phyloP scores from a whole-genome alignment of 2,113 vertebrate species.

The Macquaria ambigua region DNA sequence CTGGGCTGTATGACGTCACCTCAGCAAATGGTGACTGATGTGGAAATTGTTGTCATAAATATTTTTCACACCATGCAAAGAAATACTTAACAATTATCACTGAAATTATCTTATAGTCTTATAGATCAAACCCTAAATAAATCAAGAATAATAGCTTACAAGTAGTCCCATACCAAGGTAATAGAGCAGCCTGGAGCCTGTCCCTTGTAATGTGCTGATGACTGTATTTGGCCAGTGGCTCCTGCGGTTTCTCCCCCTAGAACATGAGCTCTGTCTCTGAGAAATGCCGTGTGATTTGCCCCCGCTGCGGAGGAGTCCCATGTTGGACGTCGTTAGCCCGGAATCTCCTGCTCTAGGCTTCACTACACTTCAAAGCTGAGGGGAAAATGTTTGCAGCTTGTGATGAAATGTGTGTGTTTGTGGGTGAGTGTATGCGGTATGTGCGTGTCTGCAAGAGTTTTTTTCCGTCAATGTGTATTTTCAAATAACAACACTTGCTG shows the following conservation, averaged over 20 bases:
- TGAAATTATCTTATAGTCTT: neutral
- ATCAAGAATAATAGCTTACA: slow-evolving; percentile 48
- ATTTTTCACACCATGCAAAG: slow-evolving; percentile 22
- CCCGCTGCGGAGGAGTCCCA: slow-evolving; percentile 62
- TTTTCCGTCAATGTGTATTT: slow-evolving; percentile 49
- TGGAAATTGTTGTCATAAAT: neutral
- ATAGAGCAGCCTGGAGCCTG: slow-evolving; percentile 32
- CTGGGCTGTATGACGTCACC: slow-evolving; percentile 21
- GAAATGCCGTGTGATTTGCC: slow-evolving; percentile 53
- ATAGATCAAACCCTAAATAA: slow-evolving; percentile 11
- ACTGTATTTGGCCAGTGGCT: slow-evolving; percentile 69
- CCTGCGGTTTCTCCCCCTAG: slow-evolving; percentile 74
- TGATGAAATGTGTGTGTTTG: slow-evolving; percentile 56
- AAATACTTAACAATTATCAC: slow-evolving; percentile 9
- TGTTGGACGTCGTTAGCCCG: slow-evolving; percentile 60
- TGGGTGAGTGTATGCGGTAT: slow-evolving; percentile 31
- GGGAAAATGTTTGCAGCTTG: slow-evolving; percentile 63
- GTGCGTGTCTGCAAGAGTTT: slow-evolving; percentile 41
- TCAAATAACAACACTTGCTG: slow-evolving; percentile 63
- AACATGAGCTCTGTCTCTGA: slow-evolving; percentile 70
- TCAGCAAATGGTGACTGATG: slow-evolving; percentile 39
- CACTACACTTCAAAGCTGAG: slow-evolving; percentile 64
- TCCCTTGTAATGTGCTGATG: slow-evolving; percentile 70
- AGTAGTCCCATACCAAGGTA: slow-evolving; percentile 31
- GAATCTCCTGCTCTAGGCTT: slow-evolving; percentile 67